phyloP scores from a whole-genome alignment of 1,140 invertebrate species.

The Ips typographus region DNA sequence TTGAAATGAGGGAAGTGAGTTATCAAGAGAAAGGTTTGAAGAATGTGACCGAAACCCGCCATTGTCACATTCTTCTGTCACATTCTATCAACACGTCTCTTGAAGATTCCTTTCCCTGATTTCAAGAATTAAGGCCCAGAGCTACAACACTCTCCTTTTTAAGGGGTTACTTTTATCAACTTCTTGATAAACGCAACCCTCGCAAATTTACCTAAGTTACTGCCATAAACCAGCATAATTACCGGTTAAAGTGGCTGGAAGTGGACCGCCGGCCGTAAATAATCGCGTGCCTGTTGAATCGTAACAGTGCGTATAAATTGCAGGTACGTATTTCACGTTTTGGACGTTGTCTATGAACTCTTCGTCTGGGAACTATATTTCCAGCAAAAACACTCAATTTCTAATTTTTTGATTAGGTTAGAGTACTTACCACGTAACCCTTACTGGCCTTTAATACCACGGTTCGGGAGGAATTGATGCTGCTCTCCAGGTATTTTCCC shows the following conservation, averaged over 20 bases:
- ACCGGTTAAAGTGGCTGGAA: conserved; percentile 86
- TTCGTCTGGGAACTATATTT: conserved; percentile 75
- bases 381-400: background rate
- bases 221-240: conserved; percentile 75
- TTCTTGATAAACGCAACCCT: no score
- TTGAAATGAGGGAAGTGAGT: no score
- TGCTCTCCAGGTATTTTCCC: conserved; percentile 88
- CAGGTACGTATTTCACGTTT: conserved; percentile 85
- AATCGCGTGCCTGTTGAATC: conserved; percentile 87
- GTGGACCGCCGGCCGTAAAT: conserved; percentile 91
- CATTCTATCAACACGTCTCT: no score
- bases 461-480: conserved; percentile 82
- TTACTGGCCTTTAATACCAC: conserved; percentile 86
- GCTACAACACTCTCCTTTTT: no score
- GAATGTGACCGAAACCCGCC: no score
- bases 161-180: no score
- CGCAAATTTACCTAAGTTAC: conserved; percentile 43
- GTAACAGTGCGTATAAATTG: conserved; percentile 96
- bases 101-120: no score
- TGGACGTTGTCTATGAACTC: conserved; percentile 77
- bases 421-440: conserved; percentile 80
- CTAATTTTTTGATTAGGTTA: background rate
- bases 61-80: no score
- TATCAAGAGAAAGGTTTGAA: no score
- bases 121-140: no score